Conservation (phyloP, 2,888 invertebrate species). For the Anodontia alba region DNA sequence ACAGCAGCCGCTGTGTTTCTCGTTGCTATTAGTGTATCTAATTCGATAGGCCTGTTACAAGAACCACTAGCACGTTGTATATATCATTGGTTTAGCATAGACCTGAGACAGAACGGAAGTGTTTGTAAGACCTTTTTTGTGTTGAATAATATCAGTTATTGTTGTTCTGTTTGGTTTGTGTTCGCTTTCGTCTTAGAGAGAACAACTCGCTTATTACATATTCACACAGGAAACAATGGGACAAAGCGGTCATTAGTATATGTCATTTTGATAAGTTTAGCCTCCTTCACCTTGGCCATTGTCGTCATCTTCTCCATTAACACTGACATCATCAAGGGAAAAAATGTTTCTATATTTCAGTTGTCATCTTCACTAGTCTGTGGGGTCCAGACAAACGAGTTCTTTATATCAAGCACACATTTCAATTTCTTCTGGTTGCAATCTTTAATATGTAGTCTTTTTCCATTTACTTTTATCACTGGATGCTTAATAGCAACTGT, state of each 20-base stretch:
- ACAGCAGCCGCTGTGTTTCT: neutral
- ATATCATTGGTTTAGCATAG: neutral
- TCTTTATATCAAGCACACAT: neutral
- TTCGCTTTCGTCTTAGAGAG: constrained; percentile 1
- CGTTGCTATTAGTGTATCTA: neutral
- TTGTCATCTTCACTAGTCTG: neutral
- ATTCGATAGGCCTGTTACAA: neutral
- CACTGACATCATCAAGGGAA: neutral
- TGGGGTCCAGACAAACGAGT: neutral
- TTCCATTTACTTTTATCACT: neutral
- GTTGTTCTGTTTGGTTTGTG: neutral
- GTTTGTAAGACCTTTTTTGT: neutral
- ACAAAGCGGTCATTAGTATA: neutral
- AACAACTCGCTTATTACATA: neutral
- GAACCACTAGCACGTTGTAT: neutral
- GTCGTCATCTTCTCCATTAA: neutral
- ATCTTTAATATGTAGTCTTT: neutral
- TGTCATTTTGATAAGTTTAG: neutral
- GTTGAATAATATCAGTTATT: neutral
- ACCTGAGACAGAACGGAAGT: neutral
- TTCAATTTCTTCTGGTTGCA: constrained; percentile 9
- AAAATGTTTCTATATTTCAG: neutral
- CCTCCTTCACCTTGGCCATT: neutral
- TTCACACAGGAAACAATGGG: neutral
- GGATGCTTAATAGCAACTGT: neutral